Evolutionary conservation across 2,888 invertebrate species (phyloP).

Genomic region (Drosophila neonasuta): DNA sequence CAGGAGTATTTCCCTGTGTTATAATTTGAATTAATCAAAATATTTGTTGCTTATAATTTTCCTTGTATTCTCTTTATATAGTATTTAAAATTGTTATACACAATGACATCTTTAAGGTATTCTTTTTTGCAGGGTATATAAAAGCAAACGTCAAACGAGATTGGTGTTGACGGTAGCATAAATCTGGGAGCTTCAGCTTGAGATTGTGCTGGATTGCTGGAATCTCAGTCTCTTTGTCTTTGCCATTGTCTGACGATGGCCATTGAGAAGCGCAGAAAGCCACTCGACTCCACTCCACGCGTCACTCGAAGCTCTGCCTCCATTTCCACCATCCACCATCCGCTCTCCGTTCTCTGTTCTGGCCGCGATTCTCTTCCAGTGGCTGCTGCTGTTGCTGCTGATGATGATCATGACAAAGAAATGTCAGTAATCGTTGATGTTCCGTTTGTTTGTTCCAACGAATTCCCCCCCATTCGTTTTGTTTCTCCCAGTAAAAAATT

Average conservation of each 20-base stretch:
- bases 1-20: no score
- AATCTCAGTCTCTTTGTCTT: conserved; percentile 37
- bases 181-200: conserved; percentile 28
- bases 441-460: conserved; percentile 23
- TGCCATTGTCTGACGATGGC: conserved; percentile 49
- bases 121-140: conserved; percentile 30
- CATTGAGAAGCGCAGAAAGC: conserved; percentile 56
- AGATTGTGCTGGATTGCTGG: conserved; percentile 23
- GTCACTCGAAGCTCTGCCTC: conserved; percentile 14
- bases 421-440: conserved; percentile 41
- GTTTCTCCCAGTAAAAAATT: conserved; percentile 21
- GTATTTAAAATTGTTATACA: background rate
- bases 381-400: conserved; percentile 12
- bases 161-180: conserved; percentile 24
- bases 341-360: background rate
- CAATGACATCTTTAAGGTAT: background rate
- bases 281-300: conserved; percentile 28
- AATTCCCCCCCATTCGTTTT: background rate
- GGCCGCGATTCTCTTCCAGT: conserved; percentile 8
- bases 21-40: no score
- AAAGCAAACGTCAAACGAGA: conserved; percentile 30
- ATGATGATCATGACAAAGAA: conserved; percentile 65
- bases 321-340: background rate
- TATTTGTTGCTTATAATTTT: background rate
- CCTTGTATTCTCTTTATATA: background rate